Percentiles rank a stretch among this genome's conserved stretches.
phyloP scores from a whole-genome alignment of 2,797 vertebrate species.

The Mallotus villosus region DNA sequence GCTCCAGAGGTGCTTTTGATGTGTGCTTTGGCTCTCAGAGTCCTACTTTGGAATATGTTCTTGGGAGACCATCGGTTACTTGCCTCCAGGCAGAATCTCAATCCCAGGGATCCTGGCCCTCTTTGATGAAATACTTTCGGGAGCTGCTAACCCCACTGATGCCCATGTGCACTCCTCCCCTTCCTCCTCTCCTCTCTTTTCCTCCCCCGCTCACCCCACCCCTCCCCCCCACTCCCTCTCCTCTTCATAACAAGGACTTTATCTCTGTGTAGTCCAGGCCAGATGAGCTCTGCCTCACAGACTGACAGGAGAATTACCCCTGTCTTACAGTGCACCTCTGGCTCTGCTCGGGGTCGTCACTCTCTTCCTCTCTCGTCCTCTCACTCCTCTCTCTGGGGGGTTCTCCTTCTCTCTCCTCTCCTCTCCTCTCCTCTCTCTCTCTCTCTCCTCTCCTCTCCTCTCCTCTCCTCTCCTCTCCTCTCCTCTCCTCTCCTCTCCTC shows the following conservation, averaged over 20 bases:
- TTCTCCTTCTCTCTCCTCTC: neutral
- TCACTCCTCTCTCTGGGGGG: neutral
- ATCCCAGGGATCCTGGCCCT: slow-evolving; percentile 79
- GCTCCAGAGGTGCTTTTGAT: slow-evolving; percentile 81
- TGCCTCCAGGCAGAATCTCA: slow-evolving; percentile 81
- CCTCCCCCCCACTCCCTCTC: slow-evolving; percentile 65
- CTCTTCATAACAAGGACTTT: slow-evolving; percentile 76
- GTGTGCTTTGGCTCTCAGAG: slow-evolving; percentile 82
- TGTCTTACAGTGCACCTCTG: slow-evolving; percentile 64
- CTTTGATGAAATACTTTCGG: slow-evolving; percentile 85
- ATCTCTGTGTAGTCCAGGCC: slow-evolving; percentile 70
- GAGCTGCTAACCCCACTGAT: slow-evolving; percentile 76
- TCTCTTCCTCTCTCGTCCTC: slow-evolving; percentile 16
- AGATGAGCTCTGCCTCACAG: slow-evolving; percentile 74
- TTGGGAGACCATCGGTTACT: slow-evolving; percentile 82
- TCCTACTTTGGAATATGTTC: slow-evolving; percentile 83
- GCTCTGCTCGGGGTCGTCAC: neutral
- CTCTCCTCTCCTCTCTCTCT: slow-evolving; percentile 26
- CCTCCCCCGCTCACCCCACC: slow-evolving; percentile 29
- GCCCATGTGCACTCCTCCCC: slow-evolving; percentile 57
- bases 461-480: too few relatives aligned
- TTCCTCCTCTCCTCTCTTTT: slow-evolving; percentile 24
- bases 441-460: neutral
- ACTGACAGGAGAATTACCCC: slow-evolving; percentile 72
- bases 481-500: slow-evolving; percentile 9